A percentile compares a stretch with the other conserved stretches of the same genome.
Conservation (phyloP, 2,113 vertebrate genomes). For the Tinamus guttatus region DNA sequence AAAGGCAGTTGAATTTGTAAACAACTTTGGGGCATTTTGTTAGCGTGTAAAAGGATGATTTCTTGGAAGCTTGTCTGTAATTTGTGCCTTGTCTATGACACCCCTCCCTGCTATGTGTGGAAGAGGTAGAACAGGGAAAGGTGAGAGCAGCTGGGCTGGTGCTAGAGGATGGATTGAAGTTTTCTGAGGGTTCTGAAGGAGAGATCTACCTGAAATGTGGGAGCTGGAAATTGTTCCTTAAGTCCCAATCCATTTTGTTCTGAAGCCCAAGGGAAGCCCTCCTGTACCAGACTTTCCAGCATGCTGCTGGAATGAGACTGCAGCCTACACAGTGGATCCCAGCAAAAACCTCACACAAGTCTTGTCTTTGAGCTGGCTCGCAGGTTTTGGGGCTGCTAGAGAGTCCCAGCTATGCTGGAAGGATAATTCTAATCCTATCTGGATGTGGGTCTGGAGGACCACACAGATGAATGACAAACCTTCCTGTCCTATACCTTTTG, state of each 20-base stretch:
- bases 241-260: neutral
- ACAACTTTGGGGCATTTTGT: neutral
- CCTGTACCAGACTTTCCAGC: neutral
- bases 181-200: neutral
- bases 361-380: neutral
- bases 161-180: rapidly evolving
- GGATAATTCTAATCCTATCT: neutral
- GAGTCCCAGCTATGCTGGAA: neutral
- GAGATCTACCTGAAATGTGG: neutral
- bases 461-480: neutral
- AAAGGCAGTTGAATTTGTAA: neutral
- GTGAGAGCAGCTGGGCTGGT: neutral
- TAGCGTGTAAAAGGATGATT: neutral
- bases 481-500: neutral
- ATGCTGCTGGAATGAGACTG: neutral
- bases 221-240: neutral
- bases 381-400: neutral
- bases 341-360: no score
- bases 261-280: neutral
- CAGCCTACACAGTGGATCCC: neutral
- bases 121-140: neutral
- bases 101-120: rapidly evolving
- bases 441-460: neutral
- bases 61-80: neutral
- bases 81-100: neutral